phyloP scores from a whole-genome alignment of 2,113 vertebrate genomes.

The Ctenodactylus gundi region DNA sequence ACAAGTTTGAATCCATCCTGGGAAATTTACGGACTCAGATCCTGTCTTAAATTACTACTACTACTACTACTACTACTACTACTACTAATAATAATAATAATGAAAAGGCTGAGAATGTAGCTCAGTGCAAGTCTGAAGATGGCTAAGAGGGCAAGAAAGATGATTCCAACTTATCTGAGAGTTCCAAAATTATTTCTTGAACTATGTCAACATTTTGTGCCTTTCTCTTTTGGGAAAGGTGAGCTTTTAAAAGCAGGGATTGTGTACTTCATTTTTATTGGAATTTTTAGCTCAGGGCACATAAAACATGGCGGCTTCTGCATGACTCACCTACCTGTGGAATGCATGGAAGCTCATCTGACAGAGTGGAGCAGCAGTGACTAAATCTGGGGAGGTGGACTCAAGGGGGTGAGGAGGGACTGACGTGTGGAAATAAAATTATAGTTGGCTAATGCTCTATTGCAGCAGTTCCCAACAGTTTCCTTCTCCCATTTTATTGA shows the following conservation, averaged over 20 bases:
- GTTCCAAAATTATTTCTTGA: not conserved
- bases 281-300: not conserved
- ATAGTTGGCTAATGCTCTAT: not conserved
- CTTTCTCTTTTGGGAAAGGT: not conserved
- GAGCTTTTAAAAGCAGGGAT: not conserved
- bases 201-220: not conserved
- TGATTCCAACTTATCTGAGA: not conserved
- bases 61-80: too few relatives aligned
- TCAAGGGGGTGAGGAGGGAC: too few relatives aligned
- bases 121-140: not conserved
- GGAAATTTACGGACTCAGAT: too few relatives aligned
- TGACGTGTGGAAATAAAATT: not conserved
- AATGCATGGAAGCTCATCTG: not conserved
- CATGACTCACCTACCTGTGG: not conserved
- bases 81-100: too few relatives aligned
- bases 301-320: not conserved
- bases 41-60: too few relatives aligned
- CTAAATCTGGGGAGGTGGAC: not conserved
- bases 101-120: too few relatives aligned
- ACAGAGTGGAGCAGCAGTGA: not conserved
- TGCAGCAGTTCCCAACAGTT: too few relatives aligned
- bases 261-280: not conserved
- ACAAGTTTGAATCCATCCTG: too few relatives aligned
- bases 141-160: not conserved
- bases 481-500: too few relatives aligned